Evolutionary conservation across 2,113 vertebrate genomes (phyloP).

Genomic region (Oceanites oceanicus): DNA sequence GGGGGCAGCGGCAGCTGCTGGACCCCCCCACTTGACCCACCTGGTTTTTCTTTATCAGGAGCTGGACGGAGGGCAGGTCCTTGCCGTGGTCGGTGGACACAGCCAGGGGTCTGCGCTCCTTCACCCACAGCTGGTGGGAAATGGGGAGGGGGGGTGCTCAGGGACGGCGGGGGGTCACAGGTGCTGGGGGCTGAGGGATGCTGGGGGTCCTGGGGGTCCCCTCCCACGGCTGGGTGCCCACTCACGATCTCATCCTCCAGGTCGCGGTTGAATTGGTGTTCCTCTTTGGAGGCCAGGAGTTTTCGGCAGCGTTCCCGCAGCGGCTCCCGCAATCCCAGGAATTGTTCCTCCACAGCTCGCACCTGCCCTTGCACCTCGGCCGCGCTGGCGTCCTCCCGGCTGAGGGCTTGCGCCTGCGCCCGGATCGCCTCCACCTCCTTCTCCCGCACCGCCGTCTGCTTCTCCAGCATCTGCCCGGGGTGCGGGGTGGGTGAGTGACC

Average conservation of each 20-base stretch:
- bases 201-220: background rate
- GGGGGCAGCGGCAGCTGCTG: background rate
- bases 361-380: conserved; percentile 81
- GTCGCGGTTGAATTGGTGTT: conserved; percentile 91
- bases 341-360: conserved; percentile 79
- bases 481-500: background rate
- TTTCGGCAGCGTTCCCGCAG: conserved; percentile 76
- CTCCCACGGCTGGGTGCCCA: background rate
- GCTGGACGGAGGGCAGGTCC: conserved; percentile 90
- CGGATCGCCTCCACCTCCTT: conserved; percentile 90
- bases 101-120: conserved; percentile 87
- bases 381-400: conserved; percentile 84
- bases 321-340: conserved; percentile 81
- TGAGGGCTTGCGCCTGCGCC: conserved; percentile 83
- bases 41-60: conserved; percentile 94
- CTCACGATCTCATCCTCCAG: conserved; percentile 93
- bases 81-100: conserved; percentile 90
- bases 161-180: no score
- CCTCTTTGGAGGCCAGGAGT: conserved; percentile 87
- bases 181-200: no score
- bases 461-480: background rate
- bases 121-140: conserved; percentile 85
- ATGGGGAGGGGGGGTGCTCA: no score
- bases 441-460: conserved; percentile 49
- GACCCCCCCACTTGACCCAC: conserved; percentile 76